Conservation (phyloP, 2,888 invertebrate species). For the Athripsodes cinereus region DNA sequence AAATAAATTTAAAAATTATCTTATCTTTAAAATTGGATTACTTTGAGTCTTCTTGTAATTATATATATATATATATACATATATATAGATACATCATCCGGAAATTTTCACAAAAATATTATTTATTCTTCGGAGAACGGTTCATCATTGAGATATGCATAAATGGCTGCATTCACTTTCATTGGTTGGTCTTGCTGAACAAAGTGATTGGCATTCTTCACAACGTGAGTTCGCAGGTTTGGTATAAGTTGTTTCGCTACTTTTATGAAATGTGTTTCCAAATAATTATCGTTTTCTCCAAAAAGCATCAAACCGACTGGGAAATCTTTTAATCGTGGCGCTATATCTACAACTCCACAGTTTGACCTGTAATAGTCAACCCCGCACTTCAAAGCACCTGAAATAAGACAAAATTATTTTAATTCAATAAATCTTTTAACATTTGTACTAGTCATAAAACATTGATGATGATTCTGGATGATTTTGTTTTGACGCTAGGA, state of each 20-base stretch:
- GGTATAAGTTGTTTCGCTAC: constrained; percentile 40
- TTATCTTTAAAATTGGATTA: too few species aligned
- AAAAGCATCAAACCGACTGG: constrained; percentile 43
- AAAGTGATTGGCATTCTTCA: constrained; percentile 48
- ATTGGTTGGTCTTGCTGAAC: constrained; percentile 52
- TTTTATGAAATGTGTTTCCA: constrained; percentile 35
- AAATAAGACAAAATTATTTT: too few species aligned
- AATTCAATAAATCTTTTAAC: too few species aligned
- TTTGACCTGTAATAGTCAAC: constrained; percentile 56
- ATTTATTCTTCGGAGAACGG: background rate
- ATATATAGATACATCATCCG: too few species aligned
- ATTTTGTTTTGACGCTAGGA: too few species aligned
- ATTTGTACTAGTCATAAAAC: too few species aligned
- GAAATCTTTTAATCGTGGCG: constrained; percentile 35
- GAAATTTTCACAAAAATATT: too few species aligned
- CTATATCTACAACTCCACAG: constrained; percentile 33
- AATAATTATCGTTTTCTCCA: constrained; percentile 42
- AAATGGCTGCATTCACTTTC: constrained; percentile 46
- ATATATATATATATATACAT: too few species aligned
- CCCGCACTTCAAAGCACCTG: constrained; percentile 50
- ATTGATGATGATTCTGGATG: too few species aligned
- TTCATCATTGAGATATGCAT: constrained; percentile 37
- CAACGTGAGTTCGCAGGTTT: constrained; percentile 40
- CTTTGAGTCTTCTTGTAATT: too few species aligned
- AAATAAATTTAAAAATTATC: too few species aligned